Conservation (phyloP, 2,888 invertebrate genomes). For the Drosophila emarginata region DNA sequence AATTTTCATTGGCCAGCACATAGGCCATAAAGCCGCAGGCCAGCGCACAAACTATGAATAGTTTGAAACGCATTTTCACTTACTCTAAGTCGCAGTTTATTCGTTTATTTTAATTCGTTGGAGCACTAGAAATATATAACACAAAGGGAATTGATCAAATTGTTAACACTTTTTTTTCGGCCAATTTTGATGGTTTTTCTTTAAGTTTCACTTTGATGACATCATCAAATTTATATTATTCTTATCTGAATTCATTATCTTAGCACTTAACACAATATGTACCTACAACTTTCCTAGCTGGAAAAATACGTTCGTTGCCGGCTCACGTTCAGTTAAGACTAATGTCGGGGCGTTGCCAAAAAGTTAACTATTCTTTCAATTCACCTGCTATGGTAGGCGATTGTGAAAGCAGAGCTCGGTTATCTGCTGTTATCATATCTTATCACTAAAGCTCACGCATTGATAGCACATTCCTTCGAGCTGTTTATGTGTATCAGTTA, state of each 20-base stretch:
- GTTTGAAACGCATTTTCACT: constrained; percentile 75
- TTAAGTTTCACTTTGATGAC: constrained; percentile 65
- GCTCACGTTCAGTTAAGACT: constrained; percentile 75
- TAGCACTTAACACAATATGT: constrained; percentile 45
- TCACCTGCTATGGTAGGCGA: constrained; percentile 55
- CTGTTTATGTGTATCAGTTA: constrained; percentile 19
- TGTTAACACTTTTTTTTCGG: background rate
- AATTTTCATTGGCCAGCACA: constrained; percentile 74
- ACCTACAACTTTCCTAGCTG: constrained; percentile 38
- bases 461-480: constrained; percentile 61
- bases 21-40: constrained; percentile 69
- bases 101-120: constrained; percentile 31
- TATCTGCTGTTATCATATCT: constrained; percentile 52
- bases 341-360: constrained; percentile 70
- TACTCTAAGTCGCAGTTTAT: constrained; percentile 31
- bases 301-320: constrained; percentile 75
- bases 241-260: constrained; percentile 57
- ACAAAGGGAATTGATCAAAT: constrained; percentile 5
- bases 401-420: constrained; percentile 70
- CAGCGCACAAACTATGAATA: constrained; percentile 72
- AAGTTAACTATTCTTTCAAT: constrained; percentile 28
- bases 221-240: constrained; percentile 62
- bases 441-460: constrained; percentile 51
- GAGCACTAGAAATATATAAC: constrained; percentile 21
- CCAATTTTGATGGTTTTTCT: constrained; percentile 3